Evolutionary conservation across 2,888 invertebrate species (phyloP).

Genomic region (Watsonalla cultraria): DNA sequence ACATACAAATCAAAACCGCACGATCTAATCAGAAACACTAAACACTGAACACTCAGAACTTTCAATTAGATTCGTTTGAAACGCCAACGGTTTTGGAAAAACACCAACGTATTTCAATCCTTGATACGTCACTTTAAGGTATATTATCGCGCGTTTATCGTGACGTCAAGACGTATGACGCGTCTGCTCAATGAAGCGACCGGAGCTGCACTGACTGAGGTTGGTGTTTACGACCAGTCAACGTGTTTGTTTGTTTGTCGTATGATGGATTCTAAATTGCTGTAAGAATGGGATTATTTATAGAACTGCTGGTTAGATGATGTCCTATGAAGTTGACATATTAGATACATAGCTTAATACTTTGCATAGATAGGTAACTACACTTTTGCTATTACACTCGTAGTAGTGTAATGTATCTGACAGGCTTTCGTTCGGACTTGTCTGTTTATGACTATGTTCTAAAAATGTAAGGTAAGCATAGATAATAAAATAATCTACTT

Average conservation of each 20-base stretch:
- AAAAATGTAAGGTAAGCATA: too few species aligned
- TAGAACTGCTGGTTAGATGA: too few species aligned
- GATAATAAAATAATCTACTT: too few species aligned
- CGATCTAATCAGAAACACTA: constrained; percentile 26
- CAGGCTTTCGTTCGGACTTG: too few species aligned
- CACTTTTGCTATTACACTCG: too few species aligned
- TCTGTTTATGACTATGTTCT: too few species aligned
- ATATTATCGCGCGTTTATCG: neutral
- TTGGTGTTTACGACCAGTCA: neutral
- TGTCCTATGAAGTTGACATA: too few species aligned
- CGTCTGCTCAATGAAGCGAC: neutral
- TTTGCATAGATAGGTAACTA: too few species aligned
- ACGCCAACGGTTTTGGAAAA: constrained; percentile 1
- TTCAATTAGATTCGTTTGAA: neutral
- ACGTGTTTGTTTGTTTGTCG: neutral
- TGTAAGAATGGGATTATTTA: neutral
- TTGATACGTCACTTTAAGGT: neutral
- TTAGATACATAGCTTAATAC: too few species aligned
- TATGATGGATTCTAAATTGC: neutral
- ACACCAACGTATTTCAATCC: neutral
- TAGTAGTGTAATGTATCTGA: too few species aligned
- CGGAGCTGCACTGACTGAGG: neutral
- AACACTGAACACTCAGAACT: constrained; percentile 9
- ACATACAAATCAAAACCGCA: neutral
- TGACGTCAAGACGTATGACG: neutral